phyloP scores from a whole-genome alignment of 2,113 vertebrate species.

The Notothenia coriiceps region DNA sequence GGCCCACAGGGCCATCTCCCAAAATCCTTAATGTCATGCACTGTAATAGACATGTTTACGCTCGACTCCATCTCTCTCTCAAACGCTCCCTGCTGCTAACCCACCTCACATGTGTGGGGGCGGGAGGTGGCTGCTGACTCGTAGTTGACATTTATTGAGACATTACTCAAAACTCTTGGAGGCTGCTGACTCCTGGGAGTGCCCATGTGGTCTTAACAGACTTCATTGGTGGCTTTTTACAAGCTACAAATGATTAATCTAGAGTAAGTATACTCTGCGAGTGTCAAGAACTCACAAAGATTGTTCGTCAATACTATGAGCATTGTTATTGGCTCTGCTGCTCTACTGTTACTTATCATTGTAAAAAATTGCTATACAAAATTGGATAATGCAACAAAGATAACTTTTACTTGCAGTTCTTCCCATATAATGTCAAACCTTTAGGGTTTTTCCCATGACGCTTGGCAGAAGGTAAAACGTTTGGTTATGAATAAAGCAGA shows the following conservation, averaged over 20 bases:
- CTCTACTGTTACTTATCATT: background rate
- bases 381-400: background rate
- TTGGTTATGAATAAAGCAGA: too few relatives aligned
- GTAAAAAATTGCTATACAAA: background rate
- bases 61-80: background rate
- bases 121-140: slow-evolving; percentile 26
- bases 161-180: background rate
- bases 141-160: slow-evolving; percentile 59
- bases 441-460: too few relatives aligned
- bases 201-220: too few relatives aligned
- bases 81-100: background rate
- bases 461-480: background rate
- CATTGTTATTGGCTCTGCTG: background rate
- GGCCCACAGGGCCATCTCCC: too few relatives aligned
- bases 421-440: too few relatives aligned
- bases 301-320: too few relatives aligned
- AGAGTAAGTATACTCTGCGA: too few relatives aligned
- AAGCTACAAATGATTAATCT: too few relatives aligned
- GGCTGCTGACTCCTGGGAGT: background rate
- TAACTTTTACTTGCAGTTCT: too few relatives aligned
- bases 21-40: too few relatives aligned
- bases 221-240: too few relatives aligned
- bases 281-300: too few relatives aligned
- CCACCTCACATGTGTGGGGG: slow-evolving; percentile 15
- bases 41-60: background rate